A percentile compares a stretch with the other conserved stretches of the same genome.
Evolutionary conservation across 2,888 invertebrate genomes (phyloP).

Genomic region (Cactoblastis cactorum): DNA sequence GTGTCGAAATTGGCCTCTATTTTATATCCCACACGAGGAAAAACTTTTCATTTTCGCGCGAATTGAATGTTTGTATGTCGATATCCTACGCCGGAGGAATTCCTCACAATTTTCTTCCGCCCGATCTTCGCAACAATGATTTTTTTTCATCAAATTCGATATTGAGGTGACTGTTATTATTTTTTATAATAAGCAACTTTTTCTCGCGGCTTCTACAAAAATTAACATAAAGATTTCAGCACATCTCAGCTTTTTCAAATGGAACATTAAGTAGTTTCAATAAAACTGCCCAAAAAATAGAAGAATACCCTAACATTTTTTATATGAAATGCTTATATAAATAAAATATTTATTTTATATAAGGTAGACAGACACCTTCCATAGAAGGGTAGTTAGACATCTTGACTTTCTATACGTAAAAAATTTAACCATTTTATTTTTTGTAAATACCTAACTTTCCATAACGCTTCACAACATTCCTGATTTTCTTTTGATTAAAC

Average conservation of each 20-base stretch:
- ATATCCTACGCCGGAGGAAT: conserved; percentile 1
- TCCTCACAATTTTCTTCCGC: neutral
- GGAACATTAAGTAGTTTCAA: too few relatives aligned
- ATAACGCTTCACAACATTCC: neutral
- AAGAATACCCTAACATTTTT: too few relatives aligned
- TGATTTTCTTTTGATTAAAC: conserved; percentile 10
- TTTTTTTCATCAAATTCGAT: neutral
- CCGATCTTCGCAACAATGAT: neutral
- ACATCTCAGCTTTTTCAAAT: too few relatives aligned
- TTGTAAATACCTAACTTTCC: neutral
- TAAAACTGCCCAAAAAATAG: too few relatives aligned
- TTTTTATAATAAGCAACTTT: neutral
- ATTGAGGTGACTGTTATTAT: neutral
- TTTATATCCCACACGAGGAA: conserved; percentile 5
- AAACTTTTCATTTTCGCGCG: conserved; percentile 12
- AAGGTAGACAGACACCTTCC: too few relatives aligned
- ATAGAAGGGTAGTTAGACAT: too few relatives aligned
- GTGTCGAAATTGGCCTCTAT: conserved; percentile 9
- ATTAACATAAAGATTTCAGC: too few relatives aligned
- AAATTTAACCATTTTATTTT: too few relatives aligned
- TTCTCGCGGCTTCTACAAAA: too few relatives aligned
- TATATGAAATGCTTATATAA: too few relatives aligned
- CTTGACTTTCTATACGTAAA: too few relatives aligned
- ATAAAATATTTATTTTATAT: too few relatives aligned
- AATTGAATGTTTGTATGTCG: conserved; percentile 12